A percentile compares a stretch with the other conserved stretches of the same genome.
phyloP scores from a whole-genome alignment of 1,140 invertebrate species.

The Lepidurus apus region DNA sequence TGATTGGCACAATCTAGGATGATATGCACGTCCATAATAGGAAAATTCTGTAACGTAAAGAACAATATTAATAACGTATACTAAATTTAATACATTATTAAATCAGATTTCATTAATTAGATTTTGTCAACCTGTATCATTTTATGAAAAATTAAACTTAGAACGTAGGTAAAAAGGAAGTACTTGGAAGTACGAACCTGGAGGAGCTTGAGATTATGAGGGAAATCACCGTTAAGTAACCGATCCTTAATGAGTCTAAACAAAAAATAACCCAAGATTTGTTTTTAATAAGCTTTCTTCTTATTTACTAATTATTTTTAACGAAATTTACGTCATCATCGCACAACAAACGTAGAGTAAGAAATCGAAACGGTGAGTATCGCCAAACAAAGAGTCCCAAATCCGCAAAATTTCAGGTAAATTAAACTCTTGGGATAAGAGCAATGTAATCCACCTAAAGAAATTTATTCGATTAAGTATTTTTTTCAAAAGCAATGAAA shows the following conservation, averaged over 20 bases:
- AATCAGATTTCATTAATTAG: no score
- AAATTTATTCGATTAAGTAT: conserved; percentile 29
- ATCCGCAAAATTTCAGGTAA: conserved; percentile 91
- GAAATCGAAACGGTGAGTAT: conserved; percentile 80
- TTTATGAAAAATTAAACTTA: neutral
- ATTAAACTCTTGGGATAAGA: conserved; percentile 95
- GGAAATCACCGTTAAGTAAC: conserved; percentile 78
- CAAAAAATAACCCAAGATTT: conserved; percentile 39
- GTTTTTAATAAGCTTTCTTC: neutral
- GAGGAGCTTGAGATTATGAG: conserved; percentile 85
- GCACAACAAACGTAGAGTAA: conserved; percentile 88
- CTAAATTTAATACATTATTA: neutral
- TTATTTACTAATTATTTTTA: neutral
- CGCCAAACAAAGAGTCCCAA: conserved; percentile 92
- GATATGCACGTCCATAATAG: conserved; percentile 65
- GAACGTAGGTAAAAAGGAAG: neutral
- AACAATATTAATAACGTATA: conserved; percentile 14
- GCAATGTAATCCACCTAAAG: conserved; percentile 86
- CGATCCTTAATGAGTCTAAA: conserved; percentile 72
- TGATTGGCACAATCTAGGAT: conserved; percentile 47
- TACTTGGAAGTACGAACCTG: conserved; percentile 51
- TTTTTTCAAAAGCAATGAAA: neutral
- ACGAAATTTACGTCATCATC: conserved; percentile 82
- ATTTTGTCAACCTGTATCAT: no score
- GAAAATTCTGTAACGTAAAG: conserved; percentile 57